Evolutionary conservation across 2,888 invertebrate species (phyloP).

Genomic region (Caenorhabditis virilis): DNA sequence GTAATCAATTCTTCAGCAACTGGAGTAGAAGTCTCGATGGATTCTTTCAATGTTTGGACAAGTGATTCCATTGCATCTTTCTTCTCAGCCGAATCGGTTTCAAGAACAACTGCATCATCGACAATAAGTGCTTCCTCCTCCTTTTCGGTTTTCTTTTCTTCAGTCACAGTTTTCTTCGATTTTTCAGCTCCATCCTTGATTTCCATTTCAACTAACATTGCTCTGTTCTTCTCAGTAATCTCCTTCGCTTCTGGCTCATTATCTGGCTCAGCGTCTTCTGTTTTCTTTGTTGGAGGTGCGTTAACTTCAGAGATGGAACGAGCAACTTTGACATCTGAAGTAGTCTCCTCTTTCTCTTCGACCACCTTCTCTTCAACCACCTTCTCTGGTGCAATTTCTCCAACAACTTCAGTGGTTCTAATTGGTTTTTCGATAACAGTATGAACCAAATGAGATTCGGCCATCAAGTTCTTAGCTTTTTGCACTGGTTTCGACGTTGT

Average conservation of each 20-base stretch:
- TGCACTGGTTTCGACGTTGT: too few relatives aligned
- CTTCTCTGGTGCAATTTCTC: conserved; percentile 10
- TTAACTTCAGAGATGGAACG: too few relatives aligned
- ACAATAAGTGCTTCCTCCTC: conserved; percentile 4
- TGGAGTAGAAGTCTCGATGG: conserved; percentile 17
- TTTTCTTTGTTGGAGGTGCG: too few relatives aligned
- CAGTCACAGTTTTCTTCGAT: not conserved
- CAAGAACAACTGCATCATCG: conserved; percentile 5
- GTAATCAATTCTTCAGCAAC: conserved; percentile 5
- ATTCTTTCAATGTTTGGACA: conserved; percentile 18
- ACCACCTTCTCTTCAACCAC: conserved; percentile 8
- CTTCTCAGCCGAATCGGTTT: not conserved
- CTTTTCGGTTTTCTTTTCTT: not conserved
- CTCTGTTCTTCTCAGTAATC: conserved; percentile 1
- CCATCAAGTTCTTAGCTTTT: conserved; percentile 4
- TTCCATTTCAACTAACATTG: conserved; percentile 8
- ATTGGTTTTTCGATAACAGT: conserved; percentile 5
- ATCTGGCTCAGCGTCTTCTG: not conserved
- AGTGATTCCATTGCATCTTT: not conserved
- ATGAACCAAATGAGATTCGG: conserved; percentile 13
- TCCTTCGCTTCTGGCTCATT: conserved; percentile 7
- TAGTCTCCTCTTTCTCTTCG: conserved; percentile 1
- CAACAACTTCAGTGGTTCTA: not conserved
- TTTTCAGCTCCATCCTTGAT: conserved; percentile 9
- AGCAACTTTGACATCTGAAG: too few relatives aligned